Evolutionary conservation across 2,797 vertebrate genomes (phyloP), one percentile per base, ranked within the genome.

Genomic region (Novumbra hubbsi): DNA sequence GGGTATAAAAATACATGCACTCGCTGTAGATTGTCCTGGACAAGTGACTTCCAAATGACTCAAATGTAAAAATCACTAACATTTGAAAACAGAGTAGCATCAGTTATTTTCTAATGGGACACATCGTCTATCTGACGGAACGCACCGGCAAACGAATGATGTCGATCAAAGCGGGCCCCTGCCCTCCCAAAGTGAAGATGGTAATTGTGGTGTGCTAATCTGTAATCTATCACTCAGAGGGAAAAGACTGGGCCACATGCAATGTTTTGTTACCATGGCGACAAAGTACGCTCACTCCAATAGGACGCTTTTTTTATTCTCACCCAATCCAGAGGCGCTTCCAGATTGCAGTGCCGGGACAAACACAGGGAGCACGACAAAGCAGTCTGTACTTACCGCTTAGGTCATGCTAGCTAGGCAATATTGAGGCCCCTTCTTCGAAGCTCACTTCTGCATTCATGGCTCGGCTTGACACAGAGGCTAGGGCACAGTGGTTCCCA

Each of bases 191-290:
- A 84, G 68, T 60, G 81, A 72, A 66, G 78, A 84, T 66, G 77
- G 82, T 80, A 86, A 89, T 88, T 86, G 84, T 75, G 86, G 80
- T 68, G 67, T 68, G 72, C 60, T 72, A 67, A 66, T 82, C 52
- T 74, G 38, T 62, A 74, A 70, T 71, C 62, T 15, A 38, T 67
- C 74, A 73, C 81, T 72, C 78, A 85, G 80, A 80, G 83, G 89
- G 83, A 89, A 88, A 88, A 8, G 83, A 81, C 77, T 80, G 41
- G 41, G 41, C 41, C 1, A 75, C 86, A 86, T 82, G 84, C 83
- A 83, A 85, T 87, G 81, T 77, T 79, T 75, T 83, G 91, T 89
- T 90, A 76, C 89, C 84, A 88, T 90, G 86, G 91, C 77, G 79
- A 90, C 88, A 80, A 87, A 89, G 86, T 88, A 88, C 65, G 72